phyloP scores from a whole-genome alignment of 2,888 invertebrate genomes.

The Hyposoter dolosus region DNA sequence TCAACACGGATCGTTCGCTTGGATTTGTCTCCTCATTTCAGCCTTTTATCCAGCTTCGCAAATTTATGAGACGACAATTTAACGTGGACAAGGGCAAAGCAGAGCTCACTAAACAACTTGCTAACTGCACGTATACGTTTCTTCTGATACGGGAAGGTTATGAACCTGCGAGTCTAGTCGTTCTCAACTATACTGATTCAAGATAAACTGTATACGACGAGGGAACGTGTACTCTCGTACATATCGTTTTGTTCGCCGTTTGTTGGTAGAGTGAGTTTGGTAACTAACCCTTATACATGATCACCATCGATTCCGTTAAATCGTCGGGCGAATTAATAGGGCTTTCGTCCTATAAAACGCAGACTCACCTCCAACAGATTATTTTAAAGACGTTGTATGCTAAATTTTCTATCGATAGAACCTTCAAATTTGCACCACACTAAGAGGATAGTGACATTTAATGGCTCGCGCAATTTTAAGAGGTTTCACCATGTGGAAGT shows the following conservation, averaged over 20 bases:
- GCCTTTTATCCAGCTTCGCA: not conserved
- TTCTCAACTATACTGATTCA: constrained; percentile 47
- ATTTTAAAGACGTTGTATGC: too few relatives aligned
- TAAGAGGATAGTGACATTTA: too few relatives aligned
- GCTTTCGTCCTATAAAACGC: constrained; percentile 44
- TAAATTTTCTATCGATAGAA: too few relatives aligned
- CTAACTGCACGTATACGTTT: constrained; percentile 74
- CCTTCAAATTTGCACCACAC: too few relatives aligned
- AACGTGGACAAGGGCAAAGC: constrained; percentile 29
- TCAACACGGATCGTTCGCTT: not conserved
- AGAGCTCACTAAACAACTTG: constrained; percentile 77
- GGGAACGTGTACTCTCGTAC: constrained; percentile 7
- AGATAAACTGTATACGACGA: constrained; percentile 55
- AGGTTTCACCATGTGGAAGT: too few relatives aligned
- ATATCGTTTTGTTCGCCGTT: constrained; percentile 35
- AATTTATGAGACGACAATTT: constrained; percentile 53
- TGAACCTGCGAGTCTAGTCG: constrained; percentile 69
- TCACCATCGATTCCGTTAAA: constrained; percentile 58
- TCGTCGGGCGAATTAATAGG: constrained; percentile 58
- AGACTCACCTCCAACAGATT: constrained; percentile 3
- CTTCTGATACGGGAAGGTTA: constrained; percentile 75
- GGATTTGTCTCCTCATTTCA: too few relatives aligned
- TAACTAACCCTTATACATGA: constrained; percentile 20
- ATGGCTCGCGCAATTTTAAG: too few relatives aligned
- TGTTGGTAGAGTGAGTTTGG: constrained; percentile 7